A percentile compares a stretch with the other conserved stretches of the same genome.
Evolutionary conservation across 2,888 invertebrate species (phyloP).

Genomic region (Tipula confusa): DNA sequence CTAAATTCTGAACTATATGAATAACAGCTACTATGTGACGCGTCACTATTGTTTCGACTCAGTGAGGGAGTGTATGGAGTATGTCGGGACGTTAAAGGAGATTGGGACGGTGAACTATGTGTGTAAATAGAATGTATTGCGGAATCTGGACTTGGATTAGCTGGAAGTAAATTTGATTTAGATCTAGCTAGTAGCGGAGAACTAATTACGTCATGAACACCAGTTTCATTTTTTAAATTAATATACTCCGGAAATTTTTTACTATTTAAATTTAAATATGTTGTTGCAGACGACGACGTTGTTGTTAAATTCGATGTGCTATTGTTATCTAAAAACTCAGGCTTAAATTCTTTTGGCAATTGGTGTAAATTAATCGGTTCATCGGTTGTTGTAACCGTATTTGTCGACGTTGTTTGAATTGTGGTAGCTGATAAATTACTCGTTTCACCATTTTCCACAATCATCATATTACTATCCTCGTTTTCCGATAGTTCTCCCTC

Average conservation of each 20-base stretch:
- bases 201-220: slow-evolving; percentile 44
- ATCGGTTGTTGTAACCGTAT: slow-evolving; percentile 35
- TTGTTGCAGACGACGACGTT: slow-evolving; percentile 21
- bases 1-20: slow-evolving; percentile 79
- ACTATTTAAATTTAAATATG: slow-evolving; percentile 28
- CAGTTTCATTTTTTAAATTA: slow-evolving; percentile 47
- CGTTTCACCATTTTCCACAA: slow-evolving; percentile 42
- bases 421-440: slow-evolving; percentile 35
- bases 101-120: slow-evolving; percentile 76
- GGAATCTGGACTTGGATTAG: slow-evolving; percentile 82
- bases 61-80: slow-evolving; percentile 75
- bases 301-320: slow-evolving; percentile 29
- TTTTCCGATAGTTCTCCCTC: slow-evolving; percentile 88
- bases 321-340: not conserved
- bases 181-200: slow-evolving; percentile 66
- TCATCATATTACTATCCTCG: slow-evolving; percentile 56
- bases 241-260: slow-evolving; percentile 44
- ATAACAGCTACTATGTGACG: slow-evolving; percentile 84
- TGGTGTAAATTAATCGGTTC: slow-evolving; percentile 25
- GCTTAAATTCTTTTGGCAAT: slow-evolving; percentile 26
- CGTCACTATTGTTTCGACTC: slow-evolving; percentile 85
- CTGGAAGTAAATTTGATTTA: slow-evolving; percentile 61
- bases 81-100: slow-evolving; percentile 79
- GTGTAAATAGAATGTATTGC: slow-evolving; percentile 86
- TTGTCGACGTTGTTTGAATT: slow-evolving; percentile 39